Percentiles rank a stretch among this genome's conserved stretches.
Conservation (phyloP, 1,140 invertebrate genomes). For the Diachasmimorpha longicaudata region DNA sequence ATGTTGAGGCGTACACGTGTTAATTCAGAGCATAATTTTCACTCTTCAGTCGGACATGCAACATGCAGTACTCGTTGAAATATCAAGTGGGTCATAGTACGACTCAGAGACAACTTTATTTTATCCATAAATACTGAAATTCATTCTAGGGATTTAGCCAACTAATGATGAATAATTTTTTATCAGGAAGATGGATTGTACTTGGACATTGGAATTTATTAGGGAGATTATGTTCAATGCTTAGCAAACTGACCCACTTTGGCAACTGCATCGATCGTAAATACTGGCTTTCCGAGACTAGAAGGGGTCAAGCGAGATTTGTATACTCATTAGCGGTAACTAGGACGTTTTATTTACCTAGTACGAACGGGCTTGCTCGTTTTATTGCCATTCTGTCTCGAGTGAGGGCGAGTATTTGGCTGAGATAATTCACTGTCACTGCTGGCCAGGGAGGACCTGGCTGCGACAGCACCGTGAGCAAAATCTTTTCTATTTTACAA, state of each 20-base stretch:
- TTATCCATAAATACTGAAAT: no score
- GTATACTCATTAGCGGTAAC: neutral
- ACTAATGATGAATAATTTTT: no score
- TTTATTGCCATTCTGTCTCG: constrained; percentile 48
- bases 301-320: constrained; percentile 4
- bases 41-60: constrained; percentile 23
- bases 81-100: no score
- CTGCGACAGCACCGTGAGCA: constrained; percentile 60
- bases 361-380: constrained; percentile 44
- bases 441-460: constrained; percentile 54
- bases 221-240: neutral
- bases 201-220: no score
- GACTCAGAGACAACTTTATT: no score
- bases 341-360: constrained; percentile 37
- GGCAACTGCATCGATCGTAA: neutral
- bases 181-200: neutral
- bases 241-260: neutral
- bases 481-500: constrained; percentile 60
- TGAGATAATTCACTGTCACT: constrained; percentile 63
- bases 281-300: neutral
- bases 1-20: no score
- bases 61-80: constrained; percentile 26
- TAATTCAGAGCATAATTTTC: no score
- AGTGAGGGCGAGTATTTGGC: constrained; percentile 57
- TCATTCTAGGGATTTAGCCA: no score